A percentile compares a stretch with the other conserved stretches of the same genome.
These are phyloP conservation scores for Elephas maximus DNA, from an alignment of 2,113 vertebrate genomes.

Conservation along the genomic window DNA sequence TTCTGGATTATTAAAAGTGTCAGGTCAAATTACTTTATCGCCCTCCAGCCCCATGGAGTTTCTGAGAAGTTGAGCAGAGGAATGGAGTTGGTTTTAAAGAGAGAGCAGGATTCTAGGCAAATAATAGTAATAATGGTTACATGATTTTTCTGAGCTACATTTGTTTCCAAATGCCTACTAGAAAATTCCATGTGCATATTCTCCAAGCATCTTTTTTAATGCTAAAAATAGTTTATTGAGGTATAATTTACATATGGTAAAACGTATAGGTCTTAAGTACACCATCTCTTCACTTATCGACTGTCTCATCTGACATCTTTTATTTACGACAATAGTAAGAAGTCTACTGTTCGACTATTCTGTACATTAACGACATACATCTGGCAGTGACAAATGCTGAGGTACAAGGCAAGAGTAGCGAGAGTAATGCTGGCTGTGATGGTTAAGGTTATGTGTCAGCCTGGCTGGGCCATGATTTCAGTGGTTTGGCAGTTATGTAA, in stretches of 20 bases:
- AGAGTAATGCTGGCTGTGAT: too few species aligned
- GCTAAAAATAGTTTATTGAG: not conserved
- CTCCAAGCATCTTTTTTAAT: not conserved
- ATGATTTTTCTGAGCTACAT: not conserved
- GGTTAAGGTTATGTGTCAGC: too few species aligned
- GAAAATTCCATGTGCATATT: not conserved
- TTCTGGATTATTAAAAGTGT: not conserved
- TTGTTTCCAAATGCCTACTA: not conserved
- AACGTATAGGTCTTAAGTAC: not conserved
- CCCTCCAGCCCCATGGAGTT: not conserved
- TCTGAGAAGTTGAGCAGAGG: constrained; percentile 5
- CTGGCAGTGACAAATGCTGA: too few species aligned
- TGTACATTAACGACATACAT: too few species aligned
- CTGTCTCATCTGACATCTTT: too few species aligned
- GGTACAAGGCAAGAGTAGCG: too few species aligned
- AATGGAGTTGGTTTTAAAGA: not conserved
- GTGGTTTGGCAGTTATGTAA: too few species aligned
- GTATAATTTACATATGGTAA: not conserved
- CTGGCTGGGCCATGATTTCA: too few species aligned
- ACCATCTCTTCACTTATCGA: too few species aligned
- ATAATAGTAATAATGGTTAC: not conserved
- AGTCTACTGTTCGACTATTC: too few species aligned
- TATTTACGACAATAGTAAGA: too few species aligned
- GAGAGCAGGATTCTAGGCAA: not conserved
- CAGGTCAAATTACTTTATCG: not conserved